A percentile compares a stretch with the other conserved stretches of the same genome.
Evolutionary conservation across 2,888 invertebrate genomes (phyloP).

Genomic region (Phania funesta): DNA sequence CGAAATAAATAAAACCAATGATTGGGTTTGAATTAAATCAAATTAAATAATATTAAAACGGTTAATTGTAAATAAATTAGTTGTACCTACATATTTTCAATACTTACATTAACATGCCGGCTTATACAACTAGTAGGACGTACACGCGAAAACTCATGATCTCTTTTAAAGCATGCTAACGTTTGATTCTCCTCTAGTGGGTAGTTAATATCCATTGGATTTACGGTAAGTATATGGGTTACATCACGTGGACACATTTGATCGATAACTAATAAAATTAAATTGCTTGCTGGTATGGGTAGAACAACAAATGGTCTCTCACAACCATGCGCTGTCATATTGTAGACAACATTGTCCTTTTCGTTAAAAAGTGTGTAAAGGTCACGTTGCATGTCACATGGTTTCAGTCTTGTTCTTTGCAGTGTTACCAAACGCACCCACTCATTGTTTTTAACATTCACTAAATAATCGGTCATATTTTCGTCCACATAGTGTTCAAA

Average conservation of each 20-base stretch:
- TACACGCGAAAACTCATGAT: slow-evolving; percentile 84
- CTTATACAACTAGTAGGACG: slow-evolving; percentile 89
- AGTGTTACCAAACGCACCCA: slow-evolving; percentile 85
- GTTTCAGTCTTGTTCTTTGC: slow-evolving; percentile 89
- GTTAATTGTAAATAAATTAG: no score
- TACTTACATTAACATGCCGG: slow-evolving; percentile 87
- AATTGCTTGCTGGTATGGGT: slow-evolving; percentile 88
- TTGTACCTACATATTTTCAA: background rate
- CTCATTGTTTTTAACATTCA: slow-evolving; percentile 81
- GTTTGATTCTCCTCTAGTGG: slow-evolving; percentile 81
- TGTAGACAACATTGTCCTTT: slow-evolving; percentile 82
- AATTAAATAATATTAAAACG: no score
- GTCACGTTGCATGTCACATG: slow-evolving; percentile 89
- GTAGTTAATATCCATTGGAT: slow-evolving; percentile 81
- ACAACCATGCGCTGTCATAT: slow-evolving; percentile 80
- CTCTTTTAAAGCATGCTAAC: slow-evolving; percentile 83
- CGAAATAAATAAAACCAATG: no score
- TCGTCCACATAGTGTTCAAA: slow-evolving; percentile 81
- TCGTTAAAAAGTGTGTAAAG: slow-evolving; percentile 82
- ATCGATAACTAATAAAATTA: slow-evolving; percentile 89
- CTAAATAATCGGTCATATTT: slow-evolving; percentile 80
- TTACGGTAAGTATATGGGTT: slow-evolving; percentile 79
- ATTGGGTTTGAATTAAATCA: no score
- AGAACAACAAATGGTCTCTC: slow-evolving; percentile 86
- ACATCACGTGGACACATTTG: slow-evolving; percentile 83